Conservation (phyloP, 2,888 invertebrate species). For the Herminia tarsipennalis region DNA sequence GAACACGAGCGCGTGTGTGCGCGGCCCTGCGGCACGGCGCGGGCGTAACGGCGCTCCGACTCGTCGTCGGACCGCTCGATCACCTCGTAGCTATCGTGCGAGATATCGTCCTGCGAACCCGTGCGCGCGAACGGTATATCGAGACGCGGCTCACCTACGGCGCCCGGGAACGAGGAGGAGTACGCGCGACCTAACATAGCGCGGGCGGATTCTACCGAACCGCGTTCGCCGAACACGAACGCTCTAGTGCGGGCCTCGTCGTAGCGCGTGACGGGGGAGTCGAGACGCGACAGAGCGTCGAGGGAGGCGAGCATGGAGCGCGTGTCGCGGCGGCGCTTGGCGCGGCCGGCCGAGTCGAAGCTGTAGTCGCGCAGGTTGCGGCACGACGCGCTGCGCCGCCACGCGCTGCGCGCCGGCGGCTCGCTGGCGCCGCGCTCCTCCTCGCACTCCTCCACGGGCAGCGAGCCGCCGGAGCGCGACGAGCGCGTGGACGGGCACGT, state of each 20-base stretch:
- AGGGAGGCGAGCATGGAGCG: constrained; percentile 65
- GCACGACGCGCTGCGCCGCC: constrained; percentile 93
- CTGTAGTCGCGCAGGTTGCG: constrained; percentile 92
- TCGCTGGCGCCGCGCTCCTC: constrained; percentile 45
- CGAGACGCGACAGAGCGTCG: constrained; percentile 66
- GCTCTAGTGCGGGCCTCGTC: constrained; percentile 67
- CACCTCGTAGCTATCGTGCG: constrained; percentile 95
- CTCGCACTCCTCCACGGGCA: constrained; percentile 56
- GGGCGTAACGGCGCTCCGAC: constrained; percentile 69
- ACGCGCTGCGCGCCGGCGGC: constrained; percentile 74
- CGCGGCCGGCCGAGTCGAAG: constrained; percentile 89
- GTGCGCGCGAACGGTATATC: constrained; percentile 88
- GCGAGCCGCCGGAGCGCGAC: constrained; percentile 70
- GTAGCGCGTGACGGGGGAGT: constrained; percentile 62
- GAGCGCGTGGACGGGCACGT: constrained; percentile 73
- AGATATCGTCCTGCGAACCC: constrained; percentile 93
- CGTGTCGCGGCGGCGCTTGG: constrained; percentile 84
- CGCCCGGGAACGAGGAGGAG: constrained; percentile 95
- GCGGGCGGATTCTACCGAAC: constrained; percentile 89
- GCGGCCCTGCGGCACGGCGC: constrained; percentile 56
- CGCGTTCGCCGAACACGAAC: constrained; percentile 69
- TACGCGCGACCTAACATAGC: constrained; percentile 90
- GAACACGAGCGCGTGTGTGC: constrained; percentile 88
- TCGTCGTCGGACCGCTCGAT: constrained; percentile 91
- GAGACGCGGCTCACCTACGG: constrained; percentile 88